These are phyloP conservation scores for Dolichoris vasculosae DNA, from an alignment of 1,140 invertebrate genomes.

Conservation along the genomic window DNA sequence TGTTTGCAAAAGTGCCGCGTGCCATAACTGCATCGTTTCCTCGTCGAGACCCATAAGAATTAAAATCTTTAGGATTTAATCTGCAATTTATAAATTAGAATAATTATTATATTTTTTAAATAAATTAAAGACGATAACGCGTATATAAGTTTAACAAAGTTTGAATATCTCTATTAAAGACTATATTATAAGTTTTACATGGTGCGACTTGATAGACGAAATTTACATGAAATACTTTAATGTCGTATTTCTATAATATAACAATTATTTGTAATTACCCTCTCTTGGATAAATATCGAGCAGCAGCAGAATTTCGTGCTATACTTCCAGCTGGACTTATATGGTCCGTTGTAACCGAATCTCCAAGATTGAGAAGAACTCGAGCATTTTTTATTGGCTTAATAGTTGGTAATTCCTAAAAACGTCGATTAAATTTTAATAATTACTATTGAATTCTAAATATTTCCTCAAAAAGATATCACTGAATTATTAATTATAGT, in stretches of 20 bases:
- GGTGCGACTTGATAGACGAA: no score
- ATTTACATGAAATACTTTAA: no score
- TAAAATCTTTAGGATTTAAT: conserved; percentile 94
- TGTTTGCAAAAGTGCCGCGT: conserved; percentile 98
- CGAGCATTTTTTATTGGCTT: conserved; percentile 80
- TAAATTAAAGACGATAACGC: no score
- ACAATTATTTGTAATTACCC: conserved; percentile 76
- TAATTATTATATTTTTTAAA: no score
- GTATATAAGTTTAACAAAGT: no score
- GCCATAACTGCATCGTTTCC: conserved; percentile 98
- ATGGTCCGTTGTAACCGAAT: conserved; percentile 98
- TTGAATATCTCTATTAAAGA: no score
- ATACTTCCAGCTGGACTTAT: conserved; percentile 99
- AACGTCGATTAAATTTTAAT: conserved; percentile 3
- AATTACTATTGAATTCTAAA: no score
- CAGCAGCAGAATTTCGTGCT: conserved; percentile 94
- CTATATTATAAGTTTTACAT: no score
- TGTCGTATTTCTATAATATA: neutral
- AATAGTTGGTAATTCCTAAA: conserved; percentile 76
- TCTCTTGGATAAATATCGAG: conserved; percentile 85
- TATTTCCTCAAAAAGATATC: no score
- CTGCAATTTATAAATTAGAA: conserved; percentile 74
- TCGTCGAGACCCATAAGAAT: conserved; percentile 97
- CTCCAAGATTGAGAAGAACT: conserved; percentile 91
- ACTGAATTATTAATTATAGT: no score